Base-by-base conservation (phyloP, 1,140 invertebrate genomes). In the Solenopsis fugax region DNA sequence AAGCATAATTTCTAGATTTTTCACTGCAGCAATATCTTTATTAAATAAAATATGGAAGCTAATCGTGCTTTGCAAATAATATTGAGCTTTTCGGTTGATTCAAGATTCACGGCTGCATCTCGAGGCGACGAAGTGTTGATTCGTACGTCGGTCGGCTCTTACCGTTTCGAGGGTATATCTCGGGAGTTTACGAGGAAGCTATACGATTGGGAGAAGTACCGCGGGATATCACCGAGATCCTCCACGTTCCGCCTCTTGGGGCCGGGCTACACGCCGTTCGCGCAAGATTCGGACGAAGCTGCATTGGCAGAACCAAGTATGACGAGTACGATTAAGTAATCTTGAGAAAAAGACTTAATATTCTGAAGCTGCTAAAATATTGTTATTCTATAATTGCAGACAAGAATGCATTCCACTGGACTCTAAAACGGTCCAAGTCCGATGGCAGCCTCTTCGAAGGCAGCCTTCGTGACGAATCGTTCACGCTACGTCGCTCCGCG, bases 201-300 rank as follows among this genome's bases (percentile, higher is more conserved):
- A 0, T 98, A 98, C 93, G 98, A 98, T 93, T 98, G 98, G 98
- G 98, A 99, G 93, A 98, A 98, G 87, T 97, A 97, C 45, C 95
- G 97, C 67, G 97, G 97, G 4, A 98, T 98, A 71, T 97, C 96
- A 0, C 97, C 97, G 0, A 97, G 98, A 93, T 96, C 96, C 0
- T 98, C 97, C 0, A 98, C 98, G 0, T 98, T 98, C 85, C 97
- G 97, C 0, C 93, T 98, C 0, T 94, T 98, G 0, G 96, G 97
- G 91, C 96, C 96, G 0, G 71, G 80, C 41, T 92, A 90, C 7
- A 81, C 54, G 21, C 77, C 87, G 0, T 78, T 80, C 48, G 4
- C 64, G 1, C 75, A 56, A 45, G 50, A 87, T 58, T 78, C 71
- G 56, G 60, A 82, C 54, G 60, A 52, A 52, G 64, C 45, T 58